Percentiles rank a stretch among this genome's conserved stretches.
Evolutionary conservation across 2,888 invertebrate species (phyloP).

Genomic region (Mimachlamys varia): DNA sequence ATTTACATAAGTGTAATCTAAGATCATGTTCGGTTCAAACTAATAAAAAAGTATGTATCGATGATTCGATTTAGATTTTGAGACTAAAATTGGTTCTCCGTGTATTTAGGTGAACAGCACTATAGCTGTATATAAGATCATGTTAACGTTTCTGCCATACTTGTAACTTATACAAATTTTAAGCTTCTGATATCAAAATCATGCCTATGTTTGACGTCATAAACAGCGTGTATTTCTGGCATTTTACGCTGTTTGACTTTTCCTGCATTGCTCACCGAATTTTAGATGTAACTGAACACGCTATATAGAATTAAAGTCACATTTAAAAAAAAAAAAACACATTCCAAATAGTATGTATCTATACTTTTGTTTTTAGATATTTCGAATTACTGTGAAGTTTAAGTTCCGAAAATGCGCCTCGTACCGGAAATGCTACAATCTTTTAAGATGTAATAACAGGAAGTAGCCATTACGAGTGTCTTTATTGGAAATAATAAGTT

Average conservation of each 20-base stretch:
- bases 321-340: neutral
- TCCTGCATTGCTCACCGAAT: neutral
- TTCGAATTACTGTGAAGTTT: neutral
- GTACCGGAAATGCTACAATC: too few species aligned
- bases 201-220: neutral
- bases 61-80: too few species aligned
- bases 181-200: neutral
- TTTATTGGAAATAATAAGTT: too few species aligned
- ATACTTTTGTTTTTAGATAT: neutral
- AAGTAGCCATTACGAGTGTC: too few species aligned
- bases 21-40: neutral
- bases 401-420: neutral
- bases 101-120: neutral
- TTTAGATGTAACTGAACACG: neutral
- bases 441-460: too few species aligned
- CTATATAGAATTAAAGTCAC: neutral
- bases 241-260: neutral
- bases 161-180: neutral
- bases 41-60: neutral
- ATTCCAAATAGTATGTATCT: neutral
- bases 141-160: neutral
- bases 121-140: neutral
- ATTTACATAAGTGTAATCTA: neutral
- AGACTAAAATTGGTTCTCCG: neutral
- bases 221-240: neutral